Base-by-base conservation (phyloP, 2,888 invertebrate genomes). In the Eudasyphora cyanicolor region DNA sequence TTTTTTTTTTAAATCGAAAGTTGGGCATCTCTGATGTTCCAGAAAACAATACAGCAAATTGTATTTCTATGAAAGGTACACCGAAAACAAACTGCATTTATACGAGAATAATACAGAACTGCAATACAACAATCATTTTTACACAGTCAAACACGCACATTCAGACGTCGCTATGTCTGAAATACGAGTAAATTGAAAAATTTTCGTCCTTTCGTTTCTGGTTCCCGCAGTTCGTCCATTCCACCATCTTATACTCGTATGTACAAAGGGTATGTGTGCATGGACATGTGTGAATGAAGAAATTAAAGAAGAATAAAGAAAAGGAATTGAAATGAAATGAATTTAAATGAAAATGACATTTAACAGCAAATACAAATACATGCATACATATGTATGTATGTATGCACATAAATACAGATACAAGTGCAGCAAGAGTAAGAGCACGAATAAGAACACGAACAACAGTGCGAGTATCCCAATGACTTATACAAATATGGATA, bases 321-420 rank as follows among this genome's bases (percentile, higher is more conserved):
- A 12, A 79, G 32, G 45, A 73, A 19, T 54, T 60, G 70, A 42
- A 79, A 54, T 82, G 70, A 42, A 83, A 80, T 84, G 78, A 78
- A 85, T 82, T 86, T 82, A 84, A 86, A 86, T 85, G 82, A 86
- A 85, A 86, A 85, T 81, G 84, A 83, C 86, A 86, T 86, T 86
- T 77, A 79, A 76, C 76, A 82, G 80, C 74, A 74, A 84, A 60
- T 51, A 35, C 42, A 64, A 62, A 60, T 54, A 81, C 77, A 76
- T n/a, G 81, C 73, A 80, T 67, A 78, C 77, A 77, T n/a, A n/a
- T n/a, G n/a, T n/a, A n/a, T n/a, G n/a, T n/a, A n/a, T n/a, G n/a
- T n/a, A n/a, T n/a, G 70, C 75, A 78, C 78, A n/a, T n/a, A 54
- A 1, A 57, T n/a, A 49, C 29, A 45, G 29, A 49, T 76, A 75